Percentiles rank a stretch among this genome's conserved stretches.
These are phyloP conservation scores for Ectemnius continuus DNA, from an alignment of 2,888 invertebrate species.

Conservation along the genomic window DNA sequence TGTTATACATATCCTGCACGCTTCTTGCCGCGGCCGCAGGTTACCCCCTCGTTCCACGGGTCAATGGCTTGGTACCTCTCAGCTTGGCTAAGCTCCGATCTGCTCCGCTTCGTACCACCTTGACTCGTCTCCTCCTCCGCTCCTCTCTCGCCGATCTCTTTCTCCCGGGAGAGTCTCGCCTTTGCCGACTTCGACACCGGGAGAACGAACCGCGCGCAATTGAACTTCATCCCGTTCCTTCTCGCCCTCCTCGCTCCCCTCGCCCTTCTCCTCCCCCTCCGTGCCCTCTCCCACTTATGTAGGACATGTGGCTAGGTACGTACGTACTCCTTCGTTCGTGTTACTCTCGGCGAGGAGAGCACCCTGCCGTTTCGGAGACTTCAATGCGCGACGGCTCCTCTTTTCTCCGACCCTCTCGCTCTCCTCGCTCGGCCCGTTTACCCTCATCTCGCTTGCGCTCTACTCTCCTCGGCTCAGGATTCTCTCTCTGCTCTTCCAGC, in stretches of 20 bases:
- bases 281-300: neutral
- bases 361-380: conserved; percentile 71
- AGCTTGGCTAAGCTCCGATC: conserved; percentile 53
- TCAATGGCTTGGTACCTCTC: conserved; percentile 66
- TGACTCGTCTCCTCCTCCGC: conserved; percentile 21
- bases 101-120: conserved; percentile 50
- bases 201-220: conserved; percentile 30
- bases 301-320: neutral
- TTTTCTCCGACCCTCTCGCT: conserved; percentile 50
- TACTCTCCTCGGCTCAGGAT: neutral
- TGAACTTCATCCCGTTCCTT: conserved; percentile 38
- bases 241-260: neutral
- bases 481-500: conserved; percentile 42
- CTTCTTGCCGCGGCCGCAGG: conserved; percentile 50
- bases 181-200: conserved; percentile 1
- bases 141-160: conserved; percentile 10
- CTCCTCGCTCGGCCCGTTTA: conserved; percentile 32
- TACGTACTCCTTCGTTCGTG: conserved; percentile 62
- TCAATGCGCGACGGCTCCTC: conserved; percentile 73
- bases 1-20: conserved; percentile 46
- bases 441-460: conserved; percentile 8
- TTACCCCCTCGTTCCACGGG: conserved; percentile 67
- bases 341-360: conserved; percentile 59
- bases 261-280: neutral
- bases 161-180: conserved; percentile 12